A percentile compares a stretch with the other conserved stretches of the same genome.
Conservation (phyloP, 2,888 invertebrate genomes). For the Meloe dianella region DNA sequence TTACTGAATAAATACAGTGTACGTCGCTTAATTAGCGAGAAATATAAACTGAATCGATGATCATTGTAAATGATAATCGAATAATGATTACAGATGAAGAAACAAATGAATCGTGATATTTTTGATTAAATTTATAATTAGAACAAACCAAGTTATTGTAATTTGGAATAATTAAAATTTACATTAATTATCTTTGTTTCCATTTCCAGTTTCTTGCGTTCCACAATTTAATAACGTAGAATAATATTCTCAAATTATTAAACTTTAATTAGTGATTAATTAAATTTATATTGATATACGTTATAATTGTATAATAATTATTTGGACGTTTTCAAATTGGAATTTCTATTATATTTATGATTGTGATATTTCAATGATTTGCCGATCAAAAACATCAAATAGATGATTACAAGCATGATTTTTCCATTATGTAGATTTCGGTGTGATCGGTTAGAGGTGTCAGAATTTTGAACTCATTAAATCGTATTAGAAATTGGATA, state of each 20-base stretch:
- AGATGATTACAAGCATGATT: not conserved
- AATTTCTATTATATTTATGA: too few relatives aligned
- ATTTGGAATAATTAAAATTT: constrained; percentile 1
- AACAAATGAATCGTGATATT: not conserved
- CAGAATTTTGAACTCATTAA: not conserved
- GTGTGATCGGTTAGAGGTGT: not conserved
- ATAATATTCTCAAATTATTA: not conserved
- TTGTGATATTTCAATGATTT: not conserved
- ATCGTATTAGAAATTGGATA: not conserved
- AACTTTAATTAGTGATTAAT: not conserved
- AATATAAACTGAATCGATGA: not conserved
- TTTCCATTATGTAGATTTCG: not conserved
- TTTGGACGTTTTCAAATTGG: too few relatives aligned
- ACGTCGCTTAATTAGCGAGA: not conserved
- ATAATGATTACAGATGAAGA: not conserved
- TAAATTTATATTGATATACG: not conserved
- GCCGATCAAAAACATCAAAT: too few relatives aligned
- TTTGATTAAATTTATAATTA: constrained; percentile 1
- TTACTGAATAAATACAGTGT: not conserved
- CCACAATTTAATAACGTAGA: not conserved
- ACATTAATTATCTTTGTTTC: not conserved
- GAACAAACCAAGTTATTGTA: not conserved
- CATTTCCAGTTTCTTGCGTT: not conserved
- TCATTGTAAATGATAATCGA: not conserved
- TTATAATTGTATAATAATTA: not conserved